Evolutionary conservation across 2,797 vertebrate species (phyloP).

Genomic region (Bradypodion ventrale): DNA sequence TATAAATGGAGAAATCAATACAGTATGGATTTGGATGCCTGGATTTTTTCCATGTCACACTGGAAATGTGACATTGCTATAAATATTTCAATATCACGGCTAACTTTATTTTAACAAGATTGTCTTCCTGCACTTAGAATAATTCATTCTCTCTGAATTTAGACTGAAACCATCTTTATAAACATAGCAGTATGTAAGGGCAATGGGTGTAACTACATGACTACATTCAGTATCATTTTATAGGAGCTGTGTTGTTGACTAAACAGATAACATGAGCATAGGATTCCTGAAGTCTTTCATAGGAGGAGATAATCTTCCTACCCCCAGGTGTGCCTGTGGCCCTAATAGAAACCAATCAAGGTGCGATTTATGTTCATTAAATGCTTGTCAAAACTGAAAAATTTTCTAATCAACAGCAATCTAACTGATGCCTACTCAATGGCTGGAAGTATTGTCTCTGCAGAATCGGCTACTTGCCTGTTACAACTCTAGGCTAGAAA

Average conservation of each 20-base stretch:
- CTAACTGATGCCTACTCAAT: constrained; percentile 75
- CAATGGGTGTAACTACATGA: background rate
- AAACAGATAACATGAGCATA: constrained; percentile 33
- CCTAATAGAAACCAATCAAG: constrained; percentile 79
- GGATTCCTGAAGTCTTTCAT: constrained; percentile 26
- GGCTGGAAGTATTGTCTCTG: constrained; percentile 78
- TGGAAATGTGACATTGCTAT: constrained; percentile 20
- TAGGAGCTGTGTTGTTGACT: constrained; percentile 54
- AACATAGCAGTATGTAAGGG: background rate
- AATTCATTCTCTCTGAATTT: constrained; percentile 24
- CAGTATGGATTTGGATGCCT: background rate
- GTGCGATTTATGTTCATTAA: constrained; percentile 86
- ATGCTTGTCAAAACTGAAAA: constrained; percentile 87
- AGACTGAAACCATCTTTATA: background rate
- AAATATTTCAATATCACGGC: background rate
- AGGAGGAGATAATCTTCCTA: constrained; percentile 25
- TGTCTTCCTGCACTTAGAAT: background rate
- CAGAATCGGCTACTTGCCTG: constrained; percentile 75
- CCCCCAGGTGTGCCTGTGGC: constrained; percentile 77
- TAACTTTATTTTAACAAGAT: constrained; percentile 16
- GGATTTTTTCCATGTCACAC: constrained; percentile 13
- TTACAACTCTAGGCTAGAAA: constrained; percentile 83
- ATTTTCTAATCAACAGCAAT: constrained; percentile 84
- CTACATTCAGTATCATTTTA: constrained; percentile 57
- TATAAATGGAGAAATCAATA: background rate